A percentile compares a stretch with the other conserved stretches of the same genome.
Conservation (phyloP, 2,888 invertebrate species). For the Spodoptera littoralis region DNA sequence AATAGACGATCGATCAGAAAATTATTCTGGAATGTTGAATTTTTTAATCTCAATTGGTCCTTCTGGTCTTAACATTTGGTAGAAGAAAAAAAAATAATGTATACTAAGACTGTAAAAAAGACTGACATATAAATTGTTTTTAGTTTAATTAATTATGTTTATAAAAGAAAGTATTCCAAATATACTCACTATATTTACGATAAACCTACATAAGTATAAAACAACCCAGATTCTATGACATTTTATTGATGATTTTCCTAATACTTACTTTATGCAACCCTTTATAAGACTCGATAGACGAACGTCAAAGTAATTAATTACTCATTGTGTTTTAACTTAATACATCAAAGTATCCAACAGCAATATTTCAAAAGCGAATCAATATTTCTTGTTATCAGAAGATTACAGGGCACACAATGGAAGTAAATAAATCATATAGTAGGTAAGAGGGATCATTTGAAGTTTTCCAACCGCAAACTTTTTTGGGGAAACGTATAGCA, state of each 20-base stretch:
- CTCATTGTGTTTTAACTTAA: background rate
- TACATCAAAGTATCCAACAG: background rate
- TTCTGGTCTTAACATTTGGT: too few species aligned
- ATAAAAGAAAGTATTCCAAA: too few species aligned
- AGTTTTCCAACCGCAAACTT: slow-evolving; percentile 55
- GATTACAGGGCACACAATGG: slow-evolving; percentile 51
- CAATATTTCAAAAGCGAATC: slow-evolving; percentile 6
- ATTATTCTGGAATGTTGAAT: slow-evolving; percentile 28
- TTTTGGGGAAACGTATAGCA: slow-evolving; percentile 70
- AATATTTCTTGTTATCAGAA: slow-evolving; percentile 41
- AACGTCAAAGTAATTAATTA: background rate
- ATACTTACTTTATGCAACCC: too few species aligned
- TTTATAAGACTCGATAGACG: too few species aligned
- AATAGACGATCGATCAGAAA: slow-evolving; percentile 46
- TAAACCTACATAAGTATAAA: too few species aligned
- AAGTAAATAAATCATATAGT: slow-evolving; percentile 64
- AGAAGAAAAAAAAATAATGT: too few species aligned
- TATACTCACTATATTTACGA: too few species aligned
- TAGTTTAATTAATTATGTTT: too few species aligned
- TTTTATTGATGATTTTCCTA: too few species aligned
- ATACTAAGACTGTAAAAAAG: too few species aligned
- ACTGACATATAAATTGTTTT: too few species aligned
- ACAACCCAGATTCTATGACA: too few species aligned
- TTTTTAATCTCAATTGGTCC: slow-evolving; percentile 11
- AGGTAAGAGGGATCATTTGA: slow-evolving; percentile 55